Evolutionary conservation across 2,797 vertebrate species (phyloP).

Genomic region (Lepilemur septentrionalis): DNA sequence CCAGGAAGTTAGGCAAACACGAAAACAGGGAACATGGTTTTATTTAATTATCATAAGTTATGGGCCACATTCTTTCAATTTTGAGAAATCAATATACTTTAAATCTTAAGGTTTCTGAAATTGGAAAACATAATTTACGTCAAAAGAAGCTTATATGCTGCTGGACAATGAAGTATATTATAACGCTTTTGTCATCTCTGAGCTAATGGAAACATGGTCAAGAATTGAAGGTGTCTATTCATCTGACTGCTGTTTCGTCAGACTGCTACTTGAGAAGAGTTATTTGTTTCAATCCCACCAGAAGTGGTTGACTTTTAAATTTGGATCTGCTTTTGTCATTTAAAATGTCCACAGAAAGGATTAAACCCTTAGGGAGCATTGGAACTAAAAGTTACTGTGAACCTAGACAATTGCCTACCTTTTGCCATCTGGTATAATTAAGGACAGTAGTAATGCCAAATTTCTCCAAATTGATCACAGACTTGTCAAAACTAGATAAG

Average conservation of each 20-base stretch:
- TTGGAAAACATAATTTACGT: neutral
- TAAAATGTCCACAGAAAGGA: neutral
- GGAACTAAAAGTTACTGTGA: neutral
- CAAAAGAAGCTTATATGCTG: neutral
- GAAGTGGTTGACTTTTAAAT: slow-evolving; percentile 2
- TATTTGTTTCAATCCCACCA: neutral
- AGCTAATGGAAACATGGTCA: neutral
- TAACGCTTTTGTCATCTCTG: neutral
- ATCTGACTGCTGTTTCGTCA: neutral
- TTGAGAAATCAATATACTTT: neutral
- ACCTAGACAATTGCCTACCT: neutral
- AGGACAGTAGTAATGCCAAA: neutral
- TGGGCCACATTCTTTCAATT: neutral
- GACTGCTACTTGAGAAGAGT: neutral
- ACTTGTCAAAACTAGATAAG: neutral
- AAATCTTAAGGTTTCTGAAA: neutral
- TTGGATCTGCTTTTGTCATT: neutral
- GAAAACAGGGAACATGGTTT: neutral
- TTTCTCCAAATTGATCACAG: neutral
- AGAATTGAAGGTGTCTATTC: neutral
- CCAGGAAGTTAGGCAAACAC: neutral
- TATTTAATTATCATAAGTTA: neutral
- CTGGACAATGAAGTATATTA: neutral
- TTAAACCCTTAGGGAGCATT: neutral
- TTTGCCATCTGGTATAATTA: neutral